A percentile compares a stretch with the other conserved stretches of the same genome.
Conservation (phyloP, 2,113 vertebrate genomes). For the Sylvietta virens region DNA sequence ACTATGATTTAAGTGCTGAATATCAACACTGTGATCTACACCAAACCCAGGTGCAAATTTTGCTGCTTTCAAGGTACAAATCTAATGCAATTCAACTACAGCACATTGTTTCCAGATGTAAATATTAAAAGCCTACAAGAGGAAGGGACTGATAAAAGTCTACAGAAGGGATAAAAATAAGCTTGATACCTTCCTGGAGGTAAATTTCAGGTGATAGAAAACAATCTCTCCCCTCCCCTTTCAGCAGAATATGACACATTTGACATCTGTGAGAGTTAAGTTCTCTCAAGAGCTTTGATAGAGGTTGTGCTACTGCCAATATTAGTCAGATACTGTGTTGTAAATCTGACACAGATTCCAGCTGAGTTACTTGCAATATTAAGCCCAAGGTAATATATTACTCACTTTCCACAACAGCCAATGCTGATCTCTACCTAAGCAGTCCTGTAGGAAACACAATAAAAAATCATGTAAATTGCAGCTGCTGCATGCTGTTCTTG, state of each 20-base stretch:
- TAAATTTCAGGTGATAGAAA: not conserved
- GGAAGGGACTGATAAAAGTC: not conserved
- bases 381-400: not conserved
- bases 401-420: not conserved
- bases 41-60: not conserved
- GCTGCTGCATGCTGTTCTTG: not conserved
- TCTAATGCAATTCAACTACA: not conserved
- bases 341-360: not conserved
- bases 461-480: not conserved
- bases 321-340: not conserved
- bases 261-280: not conserved
- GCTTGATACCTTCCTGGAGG: not conserved
- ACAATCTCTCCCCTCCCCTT: not conserved
- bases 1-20: not conserved
- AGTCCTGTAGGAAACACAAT: not conserved
- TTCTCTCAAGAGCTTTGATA: not conserved
- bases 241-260: not conserved
- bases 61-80: not conserved
- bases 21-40: not conserved
- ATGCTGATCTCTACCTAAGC: not conserved
- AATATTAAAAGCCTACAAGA: not conserved
- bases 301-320: not conserved
- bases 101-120: not conserved
- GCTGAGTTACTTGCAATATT: not conserved
- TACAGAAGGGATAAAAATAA: not conserved